A percentile compares a stretch with the other conserved stretches of the same genome.
Evolutionary conservation across 2,888 invertebrate species (phyloP).

Genomic region (Meliscaeva auricollis): DNA sequence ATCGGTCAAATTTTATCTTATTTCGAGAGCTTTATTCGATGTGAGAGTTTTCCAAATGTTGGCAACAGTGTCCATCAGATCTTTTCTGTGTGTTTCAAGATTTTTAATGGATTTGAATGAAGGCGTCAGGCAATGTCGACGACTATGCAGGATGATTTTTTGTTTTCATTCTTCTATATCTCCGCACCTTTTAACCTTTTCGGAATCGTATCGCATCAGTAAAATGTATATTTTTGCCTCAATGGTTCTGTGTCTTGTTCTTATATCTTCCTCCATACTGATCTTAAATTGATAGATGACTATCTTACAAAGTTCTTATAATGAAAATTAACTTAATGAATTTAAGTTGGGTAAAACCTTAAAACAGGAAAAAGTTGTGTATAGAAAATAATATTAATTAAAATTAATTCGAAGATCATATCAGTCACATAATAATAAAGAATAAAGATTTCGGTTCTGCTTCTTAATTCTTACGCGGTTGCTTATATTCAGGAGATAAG

Average conservation of each 20-base stretch:
- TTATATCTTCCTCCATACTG: slow-evolving; percentile 43
- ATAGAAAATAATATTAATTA: slow-evolving; percentile 41
- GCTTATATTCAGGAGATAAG: background rate
- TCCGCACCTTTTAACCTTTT: slow-evolving; percentile 28
- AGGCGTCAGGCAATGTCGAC: slow-evolving; percentile 13
- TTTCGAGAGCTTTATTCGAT: no score
- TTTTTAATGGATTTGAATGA: slow-evolving; percentile 54
- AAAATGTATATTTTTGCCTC: slow-evolving; percentile 36
- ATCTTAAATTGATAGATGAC: slow-evolving; percentile 46
- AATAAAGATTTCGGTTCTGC: background rate
- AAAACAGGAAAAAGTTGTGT: slow-evolving; percentile 6
- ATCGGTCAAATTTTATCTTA: no score
- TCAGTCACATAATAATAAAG: slow-evolving; percentile 34
- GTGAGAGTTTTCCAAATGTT: background rate
- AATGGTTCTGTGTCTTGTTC: slow-evolving; percentile 9
- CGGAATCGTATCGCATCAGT: slow-evolving; percentile 20
- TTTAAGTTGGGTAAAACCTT: slow-evolving; percentile 26
- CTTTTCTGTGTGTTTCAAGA: slow-evolving; percentile 32
- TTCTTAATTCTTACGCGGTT: background rate
- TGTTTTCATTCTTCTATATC: background rate
- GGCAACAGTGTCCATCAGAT: slow-evolving; percentile 1
- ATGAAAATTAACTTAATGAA: slow-evolving; percentile 61
- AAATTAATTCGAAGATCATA: slow-evolving; percentile 46
- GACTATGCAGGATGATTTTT: slow-evolving; percentile 6
- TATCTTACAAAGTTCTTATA: slow-evolving; percentile 26